Conservation (phyloP, 2,888 invertebrate species). For the Dyspetes luteomarginatus region DNA sequence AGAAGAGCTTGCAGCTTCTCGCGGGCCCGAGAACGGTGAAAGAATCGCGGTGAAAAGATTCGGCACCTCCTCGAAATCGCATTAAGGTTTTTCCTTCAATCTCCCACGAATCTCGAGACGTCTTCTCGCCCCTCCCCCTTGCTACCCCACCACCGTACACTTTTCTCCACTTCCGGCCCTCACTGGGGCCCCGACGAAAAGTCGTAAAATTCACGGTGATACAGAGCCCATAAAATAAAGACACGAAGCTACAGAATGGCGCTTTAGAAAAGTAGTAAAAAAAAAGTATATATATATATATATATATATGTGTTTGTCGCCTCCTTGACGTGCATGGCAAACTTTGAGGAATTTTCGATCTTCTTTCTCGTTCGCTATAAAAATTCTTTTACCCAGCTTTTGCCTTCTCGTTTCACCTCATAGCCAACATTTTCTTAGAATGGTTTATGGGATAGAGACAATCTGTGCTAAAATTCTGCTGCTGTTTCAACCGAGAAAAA, state of each 20-base stretch:
- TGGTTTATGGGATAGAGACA: background rate
- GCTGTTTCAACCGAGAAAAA: too few relatives aligned
- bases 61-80: slow-evolving; percentile 64
- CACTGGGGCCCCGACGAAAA: slow-evolving; percentile 22
- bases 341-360: slow-evolving; percentile 44
- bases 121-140: slow-evolving; percentile 1
- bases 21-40: slow-evolving; percentile 50
- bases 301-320: background rate
- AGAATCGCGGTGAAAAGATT: slow-evolving; percentile 57
- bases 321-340: background rate
- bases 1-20: slow-evolving; percentile 48
- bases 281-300: too few relatives aligned
- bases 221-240: slow-evolving; percentile 38
- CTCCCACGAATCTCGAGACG: slow-evolving; percentile 26
- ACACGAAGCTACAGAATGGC: slow-evolving; percentile 26
- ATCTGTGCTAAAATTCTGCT: too few relatives aligned
- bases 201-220: slow-evolving; percentile 55
- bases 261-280: slow-evolving; percentile 36
- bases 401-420: background rate
- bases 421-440: background rate
- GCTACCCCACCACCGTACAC: background rate
- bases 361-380: slow-evolving; percentile 30
- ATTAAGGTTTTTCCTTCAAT: slow-evolving; percentile 64
- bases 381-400: slow-evolving; percentile 6
- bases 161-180: slow-evolving; percentile 34